Base-by-base conservation (phyloP, 64 coral and sea anemone genomes). In the Actinia tenebrosa region DNA sequence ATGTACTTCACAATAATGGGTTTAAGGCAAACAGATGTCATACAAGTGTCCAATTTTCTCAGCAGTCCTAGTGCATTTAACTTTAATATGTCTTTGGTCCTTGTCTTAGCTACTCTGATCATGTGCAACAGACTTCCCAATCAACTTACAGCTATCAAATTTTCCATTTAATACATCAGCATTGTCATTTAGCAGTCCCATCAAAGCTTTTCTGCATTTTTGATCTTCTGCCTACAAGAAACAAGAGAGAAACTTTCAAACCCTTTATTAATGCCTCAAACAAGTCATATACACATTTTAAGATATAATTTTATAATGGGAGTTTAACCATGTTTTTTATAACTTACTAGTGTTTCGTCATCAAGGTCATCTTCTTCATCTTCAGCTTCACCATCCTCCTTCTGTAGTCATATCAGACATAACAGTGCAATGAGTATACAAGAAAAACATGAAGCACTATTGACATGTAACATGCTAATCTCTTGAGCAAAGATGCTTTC, bases 321-420 rank as follows among this genome's bases (percentile, higher is more conserved):
- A 5, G 20, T 75, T 30, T 5, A 75, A 45, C 45, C 43, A 79
- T n/a, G 11, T 54, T 84, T 10, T 79, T 11, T 7, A 46, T 7
- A 44, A 92, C 90, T 89, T 84, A 95, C 94, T 30, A 92, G 79
- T n/a, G 90, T 92, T 58, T 87, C 90, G 13, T 92, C 87, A 80
- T 95, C 94, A 54, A 95, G 87, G 43, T 92, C 94, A 50, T 95
- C 91, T 50, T 92, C 91, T 23, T 93, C 94, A 80, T 93, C 94
- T 79, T 94, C 89, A 64, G 90, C 90, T 56, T 95, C 94, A 23
- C 90, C 94, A 92, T 95, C 93, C 56, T 95, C 93, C 72, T 92
- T 91, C 84, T 95, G 89, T 15, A 84, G 19, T 23, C 3, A 20
- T n/a, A n/a, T 66, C 63, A 66, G n/a, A n/a, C 63, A 66, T 25